Evolutionary conservation across 2,797 vertebrate species (phyloP), one percentile per base, ranked within the genome.

Genomic region (Sebastes baramenuke): DNA sequence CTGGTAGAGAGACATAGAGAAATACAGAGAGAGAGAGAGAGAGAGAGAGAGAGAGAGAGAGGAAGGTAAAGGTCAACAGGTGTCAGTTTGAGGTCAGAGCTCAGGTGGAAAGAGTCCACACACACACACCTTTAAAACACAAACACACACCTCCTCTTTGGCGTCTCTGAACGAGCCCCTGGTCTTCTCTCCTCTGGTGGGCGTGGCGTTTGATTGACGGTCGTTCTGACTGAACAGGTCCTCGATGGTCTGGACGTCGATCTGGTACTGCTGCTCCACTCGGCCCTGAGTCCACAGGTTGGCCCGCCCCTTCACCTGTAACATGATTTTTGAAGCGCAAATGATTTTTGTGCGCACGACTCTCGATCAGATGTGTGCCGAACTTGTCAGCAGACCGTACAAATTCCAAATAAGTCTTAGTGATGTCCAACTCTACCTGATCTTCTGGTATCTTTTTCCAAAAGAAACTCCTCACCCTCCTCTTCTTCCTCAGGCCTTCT

Each of bases 381-480:
- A 30, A 52, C 9, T 22, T 11, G 1, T 67, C 66, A 52, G 27
- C 42, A 30, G n/a, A n/a, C n/a, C n/a, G n/a, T n/a, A n/a, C n/a
- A 29, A 12, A 32, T 54, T 32, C 4, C 6, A 55, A 32, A 34
- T 32, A 18, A 59, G 4, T 22, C 6, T n/a, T 2, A 29, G 7
- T n/a, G 36, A 60, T 1, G 1, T 42, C 34, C 0, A 1, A 36
- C 36, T 94, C 92, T 58, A 99, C 97, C 82, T 98, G 96, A 54
- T 98, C 97, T 84, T 97, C 98, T 0, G 97, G 97, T 52, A 99
- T 99, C 4, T 96, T 98, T 85, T 97, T 99, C 98, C 98, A 99
- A 90, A 97, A 97, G 85, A 99, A 98, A 78, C 96, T 97, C 86
- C 97, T 95, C 87, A 98, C 96, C 1, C 96, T 94, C 87, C 95